phyloP scores from a whole-genome alignment of 2,113 vertebrate genomes.

The Clinocottus analis region DNA sequence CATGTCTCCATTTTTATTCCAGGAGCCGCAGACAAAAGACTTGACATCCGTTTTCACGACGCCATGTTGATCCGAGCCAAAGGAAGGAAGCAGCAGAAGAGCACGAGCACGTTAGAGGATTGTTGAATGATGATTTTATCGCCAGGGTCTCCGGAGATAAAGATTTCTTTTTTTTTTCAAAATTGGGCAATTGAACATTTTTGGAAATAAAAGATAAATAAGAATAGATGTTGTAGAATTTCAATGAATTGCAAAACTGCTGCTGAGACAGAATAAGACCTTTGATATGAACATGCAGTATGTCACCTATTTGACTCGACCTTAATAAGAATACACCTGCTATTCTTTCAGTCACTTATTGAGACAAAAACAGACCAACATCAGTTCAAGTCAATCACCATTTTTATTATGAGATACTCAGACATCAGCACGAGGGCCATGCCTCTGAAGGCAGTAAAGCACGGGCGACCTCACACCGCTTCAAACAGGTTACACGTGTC shows the following conservation, averaged over 20 bases:
- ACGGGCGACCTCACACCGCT: background rate
- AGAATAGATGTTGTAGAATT: too few relatives aligned
- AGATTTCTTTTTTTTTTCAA: background rate
- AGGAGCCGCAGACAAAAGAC: constrained; percentile 22
- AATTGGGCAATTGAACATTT: background rate
- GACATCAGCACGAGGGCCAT: constrained; percentile 29
- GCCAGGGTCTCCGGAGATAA: background rate
- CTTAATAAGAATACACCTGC: background rate
- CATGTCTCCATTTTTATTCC: background rate
- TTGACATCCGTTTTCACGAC: background rate
- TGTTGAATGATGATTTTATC: background rate
- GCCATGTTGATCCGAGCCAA: background rate
- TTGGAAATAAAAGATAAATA: background rate
- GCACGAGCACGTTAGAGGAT: background rate
- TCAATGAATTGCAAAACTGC: background rate
- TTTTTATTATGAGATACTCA: constrained; percentile 62
- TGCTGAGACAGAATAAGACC: background rate
- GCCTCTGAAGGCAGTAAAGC: constrained; percentile 23
- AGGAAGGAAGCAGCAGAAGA: background rate
- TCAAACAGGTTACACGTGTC: constrained; percentile 9
- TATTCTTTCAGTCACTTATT: background rate
- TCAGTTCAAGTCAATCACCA: constrained; percentile 41
- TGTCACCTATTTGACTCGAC: background rate
- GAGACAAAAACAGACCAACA: constrained; percentile 17
- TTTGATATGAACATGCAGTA: background rate